Percentiles rank a stretch among this genome's conserved stretches.
Evolutionary conservation across 2,113 vertebrate species (phyloP).

Genomic region (Brachyistius frenatus): DNA sequence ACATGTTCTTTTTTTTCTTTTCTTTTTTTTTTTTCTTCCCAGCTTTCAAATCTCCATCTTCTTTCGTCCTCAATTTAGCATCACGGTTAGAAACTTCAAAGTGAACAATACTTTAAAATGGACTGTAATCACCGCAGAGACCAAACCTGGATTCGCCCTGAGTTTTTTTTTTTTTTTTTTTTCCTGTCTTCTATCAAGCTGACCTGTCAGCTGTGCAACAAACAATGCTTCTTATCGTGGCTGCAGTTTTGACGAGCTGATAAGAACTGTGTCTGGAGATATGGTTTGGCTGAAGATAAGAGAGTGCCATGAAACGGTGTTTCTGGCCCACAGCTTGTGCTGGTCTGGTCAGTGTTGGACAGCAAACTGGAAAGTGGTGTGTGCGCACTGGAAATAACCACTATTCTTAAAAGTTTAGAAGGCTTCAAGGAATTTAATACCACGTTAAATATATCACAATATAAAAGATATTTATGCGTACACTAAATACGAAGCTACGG

Average conservation of each 20-base stretch:
- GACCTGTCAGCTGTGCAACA: slow-evolving; percentile 73
- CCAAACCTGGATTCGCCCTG: slow-evolving; percentile 57
- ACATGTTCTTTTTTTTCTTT: background rate
- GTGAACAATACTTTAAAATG: slow-evolving; percentile 60
- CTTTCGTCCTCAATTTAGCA: slow-evolving; percentile 40
- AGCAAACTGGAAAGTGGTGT: slow-evolving; percentile 5
- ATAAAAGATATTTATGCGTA: too few species aligned
- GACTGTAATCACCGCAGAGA: slow-evolving; percentile 61
- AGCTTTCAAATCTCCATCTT: slow-evolving; percentile 21
- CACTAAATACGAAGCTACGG: too few species aligned
- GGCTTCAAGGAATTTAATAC: slow-evolving; percentile 45
- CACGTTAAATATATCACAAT: slow-evolving; percentile 35
- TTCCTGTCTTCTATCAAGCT: slow-evolving; percentile 58
- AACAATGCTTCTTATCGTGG: slow-evolving; percentile 71
- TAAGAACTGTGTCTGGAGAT: slow-evolving; percentile 67
- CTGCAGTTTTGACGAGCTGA: slow-evolving; percentile 71
- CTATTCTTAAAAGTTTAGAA: slow-evolving; percentile 17
- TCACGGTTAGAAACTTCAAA: slow-evolving; percentile 59
- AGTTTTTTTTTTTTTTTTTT: background rate
- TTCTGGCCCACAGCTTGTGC: slow-evolving; percentile 29
- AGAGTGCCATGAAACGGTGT: slow-evolving; percentile 38
- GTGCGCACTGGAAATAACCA: slow-evolving; percentile 23
- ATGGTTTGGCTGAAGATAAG: slow-evolving; percentile 62
- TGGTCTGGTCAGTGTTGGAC: slow-evolving; percentile 35
- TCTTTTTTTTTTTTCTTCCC: background rate